Conservation (phyloP, 2,113 vertebrate species). For the Myotis lucifugus region DNA sequence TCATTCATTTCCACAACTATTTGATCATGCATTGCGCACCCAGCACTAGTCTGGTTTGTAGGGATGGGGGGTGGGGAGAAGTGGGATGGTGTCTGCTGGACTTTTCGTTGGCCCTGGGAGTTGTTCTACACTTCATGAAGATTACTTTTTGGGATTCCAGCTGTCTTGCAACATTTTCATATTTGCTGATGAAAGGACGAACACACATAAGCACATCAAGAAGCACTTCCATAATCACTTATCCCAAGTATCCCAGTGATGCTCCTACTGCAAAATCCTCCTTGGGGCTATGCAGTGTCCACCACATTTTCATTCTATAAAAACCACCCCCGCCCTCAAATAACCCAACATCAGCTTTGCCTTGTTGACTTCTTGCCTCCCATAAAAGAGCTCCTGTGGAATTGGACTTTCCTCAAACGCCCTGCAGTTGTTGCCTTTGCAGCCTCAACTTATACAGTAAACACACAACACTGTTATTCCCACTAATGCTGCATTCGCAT, state of each 20-base stretch:
- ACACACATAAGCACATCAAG: neutral
- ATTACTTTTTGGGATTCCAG: neutral
- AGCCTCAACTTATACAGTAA: conserved; percentile 12
- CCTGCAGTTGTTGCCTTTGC: neutral
- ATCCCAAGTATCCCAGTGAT: neutral
- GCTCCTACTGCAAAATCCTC: neutral
- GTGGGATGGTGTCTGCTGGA: neutral
- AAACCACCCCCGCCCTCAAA: neutral
- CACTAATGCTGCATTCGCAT: neutral
- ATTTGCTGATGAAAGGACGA: neutral
- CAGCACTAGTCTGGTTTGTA: neutral
- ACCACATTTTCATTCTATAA: conserved; percentile 25
- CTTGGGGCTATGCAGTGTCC: neutral
- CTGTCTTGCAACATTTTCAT: neutral
- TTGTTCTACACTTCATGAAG: neutral
- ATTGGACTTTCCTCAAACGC: neutral
- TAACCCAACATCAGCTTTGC: conserved; percentile 30
- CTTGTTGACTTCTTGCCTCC: neutral
- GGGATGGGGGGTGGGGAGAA: neutral
- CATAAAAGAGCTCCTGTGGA: neutral
- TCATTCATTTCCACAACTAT: neutral
- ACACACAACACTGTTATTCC: neutral
- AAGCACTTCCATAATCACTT: neutral
- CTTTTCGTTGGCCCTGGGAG: neutral
- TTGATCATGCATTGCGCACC: neutral